Percentiles rank a stretch among this genome's conserved stretches.
Evolutionary conservation across 2,797 vertebrate species (phyloP).

Genomic region (Pempheris klunzingeri): DNA sequence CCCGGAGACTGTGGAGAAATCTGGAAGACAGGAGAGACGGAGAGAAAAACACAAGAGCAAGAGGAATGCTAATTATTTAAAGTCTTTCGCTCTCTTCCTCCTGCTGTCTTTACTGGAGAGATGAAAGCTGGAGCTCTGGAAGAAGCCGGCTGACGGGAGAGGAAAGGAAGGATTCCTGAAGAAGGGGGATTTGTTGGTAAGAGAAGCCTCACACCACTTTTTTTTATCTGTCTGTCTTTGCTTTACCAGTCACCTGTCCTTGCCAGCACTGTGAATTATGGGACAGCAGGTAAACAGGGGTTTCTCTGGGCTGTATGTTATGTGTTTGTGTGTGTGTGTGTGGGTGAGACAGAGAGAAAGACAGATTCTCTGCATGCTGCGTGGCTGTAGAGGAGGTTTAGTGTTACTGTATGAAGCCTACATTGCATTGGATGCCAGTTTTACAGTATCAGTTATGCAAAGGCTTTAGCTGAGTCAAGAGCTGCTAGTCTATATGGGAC

Average conservation of each 20-base stretch:
- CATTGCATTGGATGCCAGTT: constrained; percentile 37
- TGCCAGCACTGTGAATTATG: constrained; percentile 53
- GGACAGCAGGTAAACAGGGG: constrained; percentile 37
- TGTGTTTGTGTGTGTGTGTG: constrained; percentile 31
- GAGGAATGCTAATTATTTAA: constrained; percentile 68
- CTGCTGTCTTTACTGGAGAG: constrained; percentile 48
- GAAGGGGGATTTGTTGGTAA: constrained; percentile 74
- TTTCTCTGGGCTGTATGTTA: constrained; percentile 29
- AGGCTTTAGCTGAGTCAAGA: constrained; percentile 69
- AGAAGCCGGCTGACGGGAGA: constrained; percentile 68
- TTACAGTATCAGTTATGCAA: constrained; percentile 50
- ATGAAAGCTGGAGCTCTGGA: constrained; percentile 71
- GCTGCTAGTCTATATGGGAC: constrained; percentile 26
- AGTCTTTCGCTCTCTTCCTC: constrained; percentile 52
- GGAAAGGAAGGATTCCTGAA: constrained; percentile 64
- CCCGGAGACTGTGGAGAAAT: constrained; percentile 72
- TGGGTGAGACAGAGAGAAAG: constrained; percentile 41
- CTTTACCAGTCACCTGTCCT: constrained; percentile 58
- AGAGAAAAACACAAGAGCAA: constrained; percentile 63
- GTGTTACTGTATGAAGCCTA: constrained; percentile 52
- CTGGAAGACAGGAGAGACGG: constrained; percentile 59
- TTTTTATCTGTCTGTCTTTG: constrained; percentile 47
- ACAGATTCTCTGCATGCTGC: constrained; percentile 68
- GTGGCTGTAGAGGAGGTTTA: constrained; percentile 48
- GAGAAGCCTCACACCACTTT: constrained; percentile 68